These are phyloP conservation scores for Liodrosophila aerea DNA, from an alignment of 2,888 invertebrate genomes.

Conservation along the genomic window DNA sequence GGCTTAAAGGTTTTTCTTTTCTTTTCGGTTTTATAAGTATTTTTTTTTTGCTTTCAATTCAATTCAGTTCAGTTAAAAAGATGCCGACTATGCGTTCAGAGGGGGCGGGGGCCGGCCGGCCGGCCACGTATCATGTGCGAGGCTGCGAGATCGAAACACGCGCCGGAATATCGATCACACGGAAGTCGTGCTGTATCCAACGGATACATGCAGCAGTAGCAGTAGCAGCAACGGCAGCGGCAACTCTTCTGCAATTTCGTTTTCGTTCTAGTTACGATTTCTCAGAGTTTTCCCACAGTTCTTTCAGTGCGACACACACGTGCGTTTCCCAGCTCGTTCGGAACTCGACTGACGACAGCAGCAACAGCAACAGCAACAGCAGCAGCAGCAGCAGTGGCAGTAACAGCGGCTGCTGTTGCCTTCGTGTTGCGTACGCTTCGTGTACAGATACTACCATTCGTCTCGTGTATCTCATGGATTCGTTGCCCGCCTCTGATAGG, in stretches of 20 bases:
- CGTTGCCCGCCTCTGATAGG: conserved; percentile 62
- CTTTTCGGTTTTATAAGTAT: neutral
- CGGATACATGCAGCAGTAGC: neutral
- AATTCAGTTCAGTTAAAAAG: conserved; percentile 55
- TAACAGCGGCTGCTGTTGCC: conserved; percentile 24
- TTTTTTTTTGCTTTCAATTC: conserved; percentile 1
- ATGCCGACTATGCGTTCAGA: conserved; percentile 50
- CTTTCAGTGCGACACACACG: conserved; percentile 55
- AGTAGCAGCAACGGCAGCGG: conserved; percentile 24
- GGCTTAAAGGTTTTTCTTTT: conserved; percentile 53
- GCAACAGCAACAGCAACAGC: conserved; percentile 14
- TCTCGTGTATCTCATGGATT: too few species aligned
- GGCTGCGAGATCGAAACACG: conserved; percentile 14
- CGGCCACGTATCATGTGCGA: conserved; percentile 58
- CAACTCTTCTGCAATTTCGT: neutral
- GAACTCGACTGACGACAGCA: conserved; percentile 73
- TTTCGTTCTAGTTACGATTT: neutral
- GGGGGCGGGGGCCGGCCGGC: conserved; percentile 61
- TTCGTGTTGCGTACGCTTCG: conserved; percentile 7
- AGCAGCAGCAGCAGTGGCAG: conserved; percentile 9
- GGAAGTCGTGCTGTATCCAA: too few species aligned
- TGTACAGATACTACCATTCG: too few species aligned
- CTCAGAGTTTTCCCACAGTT: conserved; percentile 1
- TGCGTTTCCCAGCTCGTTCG: conserved; percentile 77
- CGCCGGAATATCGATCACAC: conserved; percentile 4